Base-by-base conservation (phyloP, 2,888 invertebrate genomes). In the Chironomus riparius region DNA sequence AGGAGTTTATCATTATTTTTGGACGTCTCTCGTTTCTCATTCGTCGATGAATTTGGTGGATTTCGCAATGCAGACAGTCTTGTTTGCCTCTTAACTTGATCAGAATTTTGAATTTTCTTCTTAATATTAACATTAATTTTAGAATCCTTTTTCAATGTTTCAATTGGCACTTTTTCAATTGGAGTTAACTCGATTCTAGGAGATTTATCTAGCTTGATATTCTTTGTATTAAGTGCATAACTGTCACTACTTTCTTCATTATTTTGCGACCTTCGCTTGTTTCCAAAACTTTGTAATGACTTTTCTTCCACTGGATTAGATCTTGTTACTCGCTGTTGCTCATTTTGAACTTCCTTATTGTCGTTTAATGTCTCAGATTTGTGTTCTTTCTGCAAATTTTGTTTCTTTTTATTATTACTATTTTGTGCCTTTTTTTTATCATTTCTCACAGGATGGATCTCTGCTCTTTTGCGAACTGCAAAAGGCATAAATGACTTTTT, bases 401-500 rank as follows among this genome's bases (percentile, higher is more conserved):
- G 65, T 65, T 38, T 56, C 56, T 48, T 65, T 68, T 74, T 65
- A 38, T 74, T 74, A 12, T 47, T 12, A 4, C 13, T 12, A 1
- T 2, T 18, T 76, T 18, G 76, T 13, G 68, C 22, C 68, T 65
- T 74, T 50, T 69, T 76, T 21, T 76, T 76, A 56, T 76, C 69
- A 68, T 56, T 76, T 38, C 48, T 76, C 15, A 82, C 83, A 2
- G 83, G 79, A 62, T 81, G 78, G 69, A 82, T 80, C 77, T 87
- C 87, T 3, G 87, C 87, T 61, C 87, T 81, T 80, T 88, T 88
- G 47, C 87, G 82, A 1, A 87, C 87, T n/a, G 87, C 87, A 79
- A 87, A 87, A 22, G 86, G 85, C 74, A 86, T 85, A 79, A 86
- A 86, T 48, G 75, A 68, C 10, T 70, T 69, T 75, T 71, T 56